Evolutionary conservation across 2,113 vertebrate genomes (phyloP).

Genomic region (Malurus cyaneus): DNA sequence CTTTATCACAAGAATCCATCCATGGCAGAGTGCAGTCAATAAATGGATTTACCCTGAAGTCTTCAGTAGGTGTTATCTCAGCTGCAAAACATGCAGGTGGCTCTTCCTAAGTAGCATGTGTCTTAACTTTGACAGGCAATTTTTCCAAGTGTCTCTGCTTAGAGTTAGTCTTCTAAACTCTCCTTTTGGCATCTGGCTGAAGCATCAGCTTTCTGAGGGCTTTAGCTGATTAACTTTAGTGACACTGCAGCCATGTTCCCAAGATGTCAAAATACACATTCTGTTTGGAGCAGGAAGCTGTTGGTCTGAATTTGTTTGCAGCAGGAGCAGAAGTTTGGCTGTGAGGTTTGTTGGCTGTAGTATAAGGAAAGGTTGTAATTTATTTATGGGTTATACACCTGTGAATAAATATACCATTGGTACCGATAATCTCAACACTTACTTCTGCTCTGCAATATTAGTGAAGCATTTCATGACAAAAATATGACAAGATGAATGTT

Average conservation of each 20-base stretch:
- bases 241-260: neutral
- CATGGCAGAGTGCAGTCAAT: neutral
- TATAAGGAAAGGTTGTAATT: constrained; percentile 4
- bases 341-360: neutral
- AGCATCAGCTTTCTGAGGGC: neutral
- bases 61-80: neutral
- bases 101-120: neutral
- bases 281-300: neutral
- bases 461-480: constrained; percentile 21
- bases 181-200: neutral
- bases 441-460: constrained; percentile 7
- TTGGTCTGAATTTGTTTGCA: neutral
- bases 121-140: neutral
- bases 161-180: neutral
- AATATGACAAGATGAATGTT: neutral
- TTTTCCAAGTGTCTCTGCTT: neutral
- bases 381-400: neutral
- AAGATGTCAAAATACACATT: neutral
- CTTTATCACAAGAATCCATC: neutral
- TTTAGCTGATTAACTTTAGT: neutral
- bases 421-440: neutral
- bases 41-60: neutral
- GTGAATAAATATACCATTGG: constrained; percentile 37
- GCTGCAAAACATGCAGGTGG: neutral
- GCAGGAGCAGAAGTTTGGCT: neutral